These are phyloP conservation scores for Oncorhynchus gorbuscha DNA, from an alignment of 2,113 vertebrate genomes.

Conservation along the genomic window DNA sequence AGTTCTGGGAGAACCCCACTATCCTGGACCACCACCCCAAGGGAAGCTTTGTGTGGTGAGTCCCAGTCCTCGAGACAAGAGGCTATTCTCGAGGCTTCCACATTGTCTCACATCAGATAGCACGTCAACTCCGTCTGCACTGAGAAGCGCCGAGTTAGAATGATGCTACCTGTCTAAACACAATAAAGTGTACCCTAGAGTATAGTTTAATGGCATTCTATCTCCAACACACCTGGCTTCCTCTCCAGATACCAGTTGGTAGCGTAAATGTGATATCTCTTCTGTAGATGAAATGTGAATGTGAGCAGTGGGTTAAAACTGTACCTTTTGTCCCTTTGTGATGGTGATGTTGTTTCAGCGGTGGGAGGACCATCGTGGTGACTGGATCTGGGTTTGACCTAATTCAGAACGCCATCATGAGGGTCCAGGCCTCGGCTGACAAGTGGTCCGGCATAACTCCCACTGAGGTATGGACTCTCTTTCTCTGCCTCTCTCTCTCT, in stretches of 20 bases:
- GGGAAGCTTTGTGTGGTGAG: constrained; percentile 87
- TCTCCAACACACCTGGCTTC: background rate
- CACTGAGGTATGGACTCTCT: constrained; percentile 45
- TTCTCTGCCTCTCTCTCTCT: constrained; percentile 1
- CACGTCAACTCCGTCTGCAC: too few species aligned
- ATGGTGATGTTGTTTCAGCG: constrained; percentile 69
- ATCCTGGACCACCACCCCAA: constrained; percentile 75
- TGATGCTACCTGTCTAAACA: too few species aligned
- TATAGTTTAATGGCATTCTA: too few species aligned
- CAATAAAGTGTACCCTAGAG: too few species aligned
- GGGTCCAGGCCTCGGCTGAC: constrained; percentile 60
- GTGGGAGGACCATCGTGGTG: constrained; percentile 85
- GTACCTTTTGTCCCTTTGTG: constrained; percentile 2
- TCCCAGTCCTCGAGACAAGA: background rate
- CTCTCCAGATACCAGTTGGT: background rate
- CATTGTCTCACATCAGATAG: too few species aligned
- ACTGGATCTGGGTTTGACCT: constrained; percentile 82
- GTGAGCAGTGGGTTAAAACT: background rate
- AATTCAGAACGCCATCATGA: constrained; percentile 85
- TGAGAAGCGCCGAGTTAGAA: too few species aligned
- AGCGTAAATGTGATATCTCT: background rate
- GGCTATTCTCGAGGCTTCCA: background rate
- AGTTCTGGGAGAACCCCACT: constrained; percentile 83
- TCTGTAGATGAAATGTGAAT: background rate
- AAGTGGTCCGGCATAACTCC: constrained; percentile 30